Evolutionary conservation across 2,113 vertebrate species (phyloP), one percentile per base, ranked within the genome.

Genomic region (Muntiacus muntjak): DNA sequence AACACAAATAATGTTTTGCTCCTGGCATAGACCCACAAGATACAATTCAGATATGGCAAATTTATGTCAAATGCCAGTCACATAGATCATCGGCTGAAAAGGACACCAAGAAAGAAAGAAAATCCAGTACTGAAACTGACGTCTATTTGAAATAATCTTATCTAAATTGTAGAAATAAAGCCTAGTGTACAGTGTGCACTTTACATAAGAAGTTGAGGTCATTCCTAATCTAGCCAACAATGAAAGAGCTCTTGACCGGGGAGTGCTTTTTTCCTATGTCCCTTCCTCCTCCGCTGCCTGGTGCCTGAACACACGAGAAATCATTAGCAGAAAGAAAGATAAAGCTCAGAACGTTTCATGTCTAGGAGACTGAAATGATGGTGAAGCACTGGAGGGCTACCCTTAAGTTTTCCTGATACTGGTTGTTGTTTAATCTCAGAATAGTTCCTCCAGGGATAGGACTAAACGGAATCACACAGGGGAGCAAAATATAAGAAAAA

Each of bases 81-180:
- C 89, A 85, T 71, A 95, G 91, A 97, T 96, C 79, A 94, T 6
- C 2, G 0, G 60, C 76, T 60, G 88, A 96, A 96, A 92, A 85
- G 47, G 96, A 94, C 12, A 87, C 0, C 19, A 91, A 96, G 45
- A 45, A 67, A 85, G 12, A 74, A 64, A 94, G 71, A 92, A 96
- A 97, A 43, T 47, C 8, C 87, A 97, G 47, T 95, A 54, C n/a
- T 50, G 21, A 95, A 97, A 74, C 25, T 96, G 97, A 98, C 23
- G 36, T 90, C 97, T 97, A 82, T 93, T 93, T 96, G 94, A 98
- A 98, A 98, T 55, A 97, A 97, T 96, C 95, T 98, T 97, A 98
- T 52, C 36, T 91, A 95, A 98, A 96, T 82, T 83, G 9, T 86
- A 88, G 97, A 96, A 94, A 54, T 1, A 94, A 94, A 83, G 26